A percentile compares a stretch with the other conserved stretches of the same genome.
Conservation (phyloP, 2,888 invertebrate species). For the Acanthosepion pharaonis region DNA sequence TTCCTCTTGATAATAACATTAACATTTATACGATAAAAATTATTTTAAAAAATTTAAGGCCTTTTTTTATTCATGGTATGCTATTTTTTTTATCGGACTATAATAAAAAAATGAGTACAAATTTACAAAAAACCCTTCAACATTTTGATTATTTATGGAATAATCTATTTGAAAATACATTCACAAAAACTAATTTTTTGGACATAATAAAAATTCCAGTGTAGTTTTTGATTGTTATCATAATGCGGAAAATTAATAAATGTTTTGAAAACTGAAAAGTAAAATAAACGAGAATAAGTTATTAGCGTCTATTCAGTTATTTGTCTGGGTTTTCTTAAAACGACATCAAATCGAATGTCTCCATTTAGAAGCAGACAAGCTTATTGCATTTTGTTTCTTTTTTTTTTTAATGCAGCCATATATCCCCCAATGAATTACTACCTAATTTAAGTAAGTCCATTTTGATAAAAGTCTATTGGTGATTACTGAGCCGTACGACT, state of each 20-base stretch:
- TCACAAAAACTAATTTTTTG: no score
- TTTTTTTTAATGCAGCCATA: not conserved
- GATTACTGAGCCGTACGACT: not conserved
- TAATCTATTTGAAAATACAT: no score
- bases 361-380: not conserved
- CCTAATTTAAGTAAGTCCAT: not conserved
- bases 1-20: no score
- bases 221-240: not conserved
- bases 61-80: no score
- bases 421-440: not conserved
- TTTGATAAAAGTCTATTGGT: not conserved
- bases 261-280: not conserved
- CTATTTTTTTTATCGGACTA: no score
- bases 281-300: not conserved
- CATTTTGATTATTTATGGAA: no score
- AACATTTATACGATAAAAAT: no score
- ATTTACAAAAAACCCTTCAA: no score
- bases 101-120: no score
- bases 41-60: no score
- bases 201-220: no score
- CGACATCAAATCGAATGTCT: not conserved
- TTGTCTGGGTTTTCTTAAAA: not conserved
- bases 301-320: not conserved
- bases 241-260: not conserved
- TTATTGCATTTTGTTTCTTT: not conserved